Percentiles rank a stretch among this genome's conserved stretches.
phyloP scores from a whole-genome alignment of 1,140 invertebrate species.

The Goniozus legneri region DNA sequence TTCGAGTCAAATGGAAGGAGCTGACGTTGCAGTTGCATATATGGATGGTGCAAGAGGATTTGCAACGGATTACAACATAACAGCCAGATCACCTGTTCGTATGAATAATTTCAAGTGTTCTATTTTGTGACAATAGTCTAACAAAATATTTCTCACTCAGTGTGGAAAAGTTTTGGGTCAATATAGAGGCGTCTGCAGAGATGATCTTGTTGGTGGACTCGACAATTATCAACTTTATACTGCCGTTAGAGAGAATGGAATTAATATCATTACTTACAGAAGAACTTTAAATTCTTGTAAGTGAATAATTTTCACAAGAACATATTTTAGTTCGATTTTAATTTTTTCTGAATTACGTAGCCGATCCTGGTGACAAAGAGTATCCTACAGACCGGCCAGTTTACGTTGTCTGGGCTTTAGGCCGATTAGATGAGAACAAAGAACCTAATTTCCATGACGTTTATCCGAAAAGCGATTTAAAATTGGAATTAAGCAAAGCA shows the following conservation, averaged over 20 bases:
- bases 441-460: slow-evolving; percentile 82
- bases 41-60: slow-evolving; percentile 70
- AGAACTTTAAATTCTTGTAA: slow-evolving; percentile 69
- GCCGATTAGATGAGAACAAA: slow-evolving; percentile 71
- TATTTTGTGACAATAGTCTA: slow-evolving; percentile 7
- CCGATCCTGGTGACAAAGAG: slow-evolving; percentile 75
- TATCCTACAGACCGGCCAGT: slow-evolving; percentile 64
- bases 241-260: slow-evolving; percentile 66
- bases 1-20: slow-evolving; percentile 77
- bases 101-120: slow-evolving; percentile 4
- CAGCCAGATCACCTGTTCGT: slow-evolving; percentile 73
- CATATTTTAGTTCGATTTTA: not conserved
- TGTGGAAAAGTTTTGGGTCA: slow-evolving; percentile 81
- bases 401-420: slow-evolving; percentile 82
- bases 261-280: slow-evolving; percentile 76
- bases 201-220: slow-evolving; percentile 70
- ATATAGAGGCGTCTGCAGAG: slow-evolving; percentile 82
- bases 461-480: slow-evolving; percentile 69
- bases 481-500: slow-evolving; percentile 64
- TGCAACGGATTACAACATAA: slow-evolving; percentile 82
- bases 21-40: slow-evolving; percentile 77
- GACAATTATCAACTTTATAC: slow-evolving; percentile 77
- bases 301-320: too few relatives aligned
- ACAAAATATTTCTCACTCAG: slow-evolving; percentile 45
- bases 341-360: slow-evolving; percentile 49